Evolutionary conservation across 23 tunicate species (phyloP).

Genomic region (Phallusia fumigata): DNA sequence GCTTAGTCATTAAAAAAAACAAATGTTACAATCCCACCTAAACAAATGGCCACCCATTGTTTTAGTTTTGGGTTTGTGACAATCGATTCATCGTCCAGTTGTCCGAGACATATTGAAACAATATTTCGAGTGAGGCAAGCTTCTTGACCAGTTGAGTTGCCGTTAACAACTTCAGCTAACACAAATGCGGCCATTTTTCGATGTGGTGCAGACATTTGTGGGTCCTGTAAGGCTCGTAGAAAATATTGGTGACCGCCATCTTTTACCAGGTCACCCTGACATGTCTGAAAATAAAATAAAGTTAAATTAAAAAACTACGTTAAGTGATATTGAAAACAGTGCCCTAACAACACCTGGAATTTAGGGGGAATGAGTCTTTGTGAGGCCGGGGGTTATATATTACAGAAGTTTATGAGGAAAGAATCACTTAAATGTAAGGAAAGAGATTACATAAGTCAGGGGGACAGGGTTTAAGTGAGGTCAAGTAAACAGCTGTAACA

Average conservation of each 20-base stretch:
- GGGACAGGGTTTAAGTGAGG: too few relatives aligned
- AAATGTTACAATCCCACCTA: too few relatives aligned
- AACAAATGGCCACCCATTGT: slow-evolving; percentile 93
- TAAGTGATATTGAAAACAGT: too few relatives aligned
- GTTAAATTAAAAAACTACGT: too few relatives aligned
- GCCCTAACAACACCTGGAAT: too few relatives aligned
- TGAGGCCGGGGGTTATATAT: too few relatives aligned
- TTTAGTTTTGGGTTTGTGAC: slow-evolving; percentile 45
- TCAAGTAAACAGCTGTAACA: too few relatives aligned
- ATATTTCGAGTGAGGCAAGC: slow-evolving; percentile 78
- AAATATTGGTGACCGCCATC: slow-evolving; percentile 92
- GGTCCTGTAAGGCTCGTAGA: slow-evolving; percentile 81
- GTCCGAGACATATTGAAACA: slow-evolving; percentile 80
- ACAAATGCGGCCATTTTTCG: slow-evolving; percentile 92
- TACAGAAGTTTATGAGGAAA: too few relatives aligned
- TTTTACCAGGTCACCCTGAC: slow-evolving; percentile 81
- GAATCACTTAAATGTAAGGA: too few relatives aligned
- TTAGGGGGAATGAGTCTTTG: too few relatives aligned
- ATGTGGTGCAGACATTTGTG: slow-evolving; percentile 61
- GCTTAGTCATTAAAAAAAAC: too few relatives aligned
- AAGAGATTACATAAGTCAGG: too few relatives aligned
- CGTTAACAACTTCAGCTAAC: slow-evolving; percentile 70
- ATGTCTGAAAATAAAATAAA: slow-evolving; percentile 29
- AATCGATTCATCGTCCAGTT: slow-evolving; percentile 62
- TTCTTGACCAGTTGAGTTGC: slow-evolving; percentile 64